Conservation (phyloP, 2,797 vertebrate species). For the Chiloscyllium punctatum region DNA sequence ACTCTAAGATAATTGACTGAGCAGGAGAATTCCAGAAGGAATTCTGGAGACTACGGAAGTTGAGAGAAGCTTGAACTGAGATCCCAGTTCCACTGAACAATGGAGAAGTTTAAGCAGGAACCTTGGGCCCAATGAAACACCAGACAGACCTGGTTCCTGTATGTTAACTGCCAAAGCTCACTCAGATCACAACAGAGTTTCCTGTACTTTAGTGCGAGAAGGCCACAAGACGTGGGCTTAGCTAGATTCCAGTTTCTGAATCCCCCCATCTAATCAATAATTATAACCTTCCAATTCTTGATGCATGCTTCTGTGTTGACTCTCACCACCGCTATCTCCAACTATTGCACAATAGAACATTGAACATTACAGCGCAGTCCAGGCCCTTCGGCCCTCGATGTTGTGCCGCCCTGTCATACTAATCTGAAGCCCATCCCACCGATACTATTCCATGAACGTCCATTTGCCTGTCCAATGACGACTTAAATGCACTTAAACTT, state of each 20-base stretch:
- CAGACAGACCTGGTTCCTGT: not conserved
- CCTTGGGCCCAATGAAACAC: not conserved
- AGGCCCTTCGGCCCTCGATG: no score
- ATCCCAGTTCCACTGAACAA: not conserved
- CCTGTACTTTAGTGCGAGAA: not conserved
- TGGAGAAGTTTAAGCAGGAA: not conserved
- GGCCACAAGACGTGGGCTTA: not conserved
- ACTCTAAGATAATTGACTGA: not conserved
- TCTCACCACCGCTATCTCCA: not conserved
- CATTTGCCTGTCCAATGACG: no score
- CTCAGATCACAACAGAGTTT: not conserved
- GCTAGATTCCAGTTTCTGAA: not conserved
- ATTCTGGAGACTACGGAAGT: not conserved
- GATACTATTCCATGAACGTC: no score
- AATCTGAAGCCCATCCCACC: no score
- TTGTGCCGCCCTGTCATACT: no score
- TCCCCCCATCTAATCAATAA: not conserved
- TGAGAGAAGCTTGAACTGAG: not conserved
- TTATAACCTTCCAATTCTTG: not conserved
- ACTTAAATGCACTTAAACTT: no score
- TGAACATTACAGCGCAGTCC: no score
- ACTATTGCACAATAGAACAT: not conserved
- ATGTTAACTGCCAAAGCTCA: not conserved
- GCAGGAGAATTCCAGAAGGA: not conserved
- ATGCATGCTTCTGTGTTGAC: not conserved